Evolutionary conservation across 2,797 vertebrate genomes (phyloP).

Genomic region (Falco rusticolus): DNA sequence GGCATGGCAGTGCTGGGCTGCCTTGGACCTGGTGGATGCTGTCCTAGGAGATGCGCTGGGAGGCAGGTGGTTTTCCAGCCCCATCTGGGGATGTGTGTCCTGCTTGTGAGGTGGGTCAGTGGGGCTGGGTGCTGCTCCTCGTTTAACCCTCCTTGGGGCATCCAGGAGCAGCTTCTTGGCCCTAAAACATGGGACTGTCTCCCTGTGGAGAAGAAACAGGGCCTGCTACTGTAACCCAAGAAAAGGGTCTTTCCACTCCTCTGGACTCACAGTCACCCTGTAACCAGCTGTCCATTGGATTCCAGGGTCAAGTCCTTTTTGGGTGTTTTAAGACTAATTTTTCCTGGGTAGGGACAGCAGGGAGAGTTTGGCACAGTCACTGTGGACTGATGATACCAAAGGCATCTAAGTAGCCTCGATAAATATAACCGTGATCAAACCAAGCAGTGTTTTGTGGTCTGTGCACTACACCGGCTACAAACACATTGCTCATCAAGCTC

Average conservation of each 20-base stretch:
- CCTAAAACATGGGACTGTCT: background rate
- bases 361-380: background rate
- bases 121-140: background rate
- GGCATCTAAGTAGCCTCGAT: background rate
- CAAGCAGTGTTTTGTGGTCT: background rate
- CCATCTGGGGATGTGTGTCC: fast-evolving
- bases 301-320: background rate
- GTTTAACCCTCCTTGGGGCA: background rate
- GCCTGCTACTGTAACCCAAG: background rate
- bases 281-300: background rate
- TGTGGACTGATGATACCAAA: background rate
- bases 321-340: background rate
- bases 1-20: background rate
- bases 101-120: background rate
- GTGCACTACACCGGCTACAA: background rate
- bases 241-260: background rate
- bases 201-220: background rate
- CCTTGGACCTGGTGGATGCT: fast-evolving
- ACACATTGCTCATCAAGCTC: background rate
- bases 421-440: background rate
- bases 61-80: background rate
- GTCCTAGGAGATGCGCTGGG: background rate
- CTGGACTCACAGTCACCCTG: background rate
- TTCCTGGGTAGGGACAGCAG: background rate
- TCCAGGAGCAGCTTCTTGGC: background rate